A percentile compares a stretch with the other conserved stretches of the same genome.
Conservation (phyloP, 2,113 vertebrate species). For the Uropsilus gracilis region DNA sequence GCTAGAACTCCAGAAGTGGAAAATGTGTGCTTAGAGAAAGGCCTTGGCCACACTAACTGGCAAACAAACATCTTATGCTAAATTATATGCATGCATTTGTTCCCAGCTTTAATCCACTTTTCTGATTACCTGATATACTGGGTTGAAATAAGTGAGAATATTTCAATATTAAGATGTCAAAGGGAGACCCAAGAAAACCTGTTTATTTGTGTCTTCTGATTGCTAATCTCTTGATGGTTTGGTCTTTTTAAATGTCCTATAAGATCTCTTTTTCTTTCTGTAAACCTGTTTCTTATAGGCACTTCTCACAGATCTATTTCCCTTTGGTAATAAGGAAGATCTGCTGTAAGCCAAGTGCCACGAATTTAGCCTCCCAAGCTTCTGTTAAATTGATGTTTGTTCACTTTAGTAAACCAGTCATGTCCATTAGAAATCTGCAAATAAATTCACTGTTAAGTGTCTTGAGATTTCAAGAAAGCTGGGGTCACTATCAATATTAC, state of each 20-base stretch:
- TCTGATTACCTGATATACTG: background rate
- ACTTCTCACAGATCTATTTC: background rate
- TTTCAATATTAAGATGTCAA: conserved; percentile 24
- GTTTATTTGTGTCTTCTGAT: background rate
- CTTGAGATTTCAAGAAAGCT: background rate
- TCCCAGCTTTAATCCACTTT: background rate
- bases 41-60: background rate
- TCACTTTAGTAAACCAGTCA: conserved; percentile 29
- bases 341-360: background rate
- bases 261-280: background rate
- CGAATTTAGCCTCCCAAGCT: background rate
- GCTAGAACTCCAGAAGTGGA: background rate
- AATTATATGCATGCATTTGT: background rate
- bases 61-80: conserved; percentile 17
- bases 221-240: background rate
- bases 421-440: conserved; percentile 13
- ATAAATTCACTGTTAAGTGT: background rate
- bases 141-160: background rate
- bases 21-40: background rate
- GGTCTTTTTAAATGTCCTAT: background rate
- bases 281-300: background rate
- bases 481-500: background rate
- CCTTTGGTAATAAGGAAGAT: background rate
- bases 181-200: background rate
- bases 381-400: background rate